Conservation (phyloP, 2,113 vertebrate genomes). For the Neodon shergylaensis region DNA sequence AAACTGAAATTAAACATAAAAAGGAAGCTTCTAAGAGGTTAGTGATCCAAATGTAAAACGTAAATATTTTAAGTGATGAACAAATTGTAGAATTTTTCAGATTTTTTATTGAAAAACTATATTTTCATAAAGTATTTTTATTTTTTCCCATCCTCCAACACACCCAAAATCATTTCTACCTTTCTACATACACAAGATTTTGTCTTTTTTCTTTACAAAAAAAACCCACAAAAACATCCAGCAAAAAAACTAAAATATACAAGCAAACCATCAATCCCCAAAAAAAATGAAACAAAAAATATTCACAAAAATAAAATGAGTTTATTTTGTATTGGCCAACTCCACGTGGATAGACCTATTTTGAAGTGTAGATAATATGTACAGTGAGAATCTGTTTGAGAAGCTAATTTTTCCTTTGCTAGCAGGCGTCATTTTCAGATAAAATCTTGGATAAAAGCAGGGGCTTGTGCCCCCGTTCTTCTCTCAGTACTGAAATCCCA, state of each 20-base stretch:
- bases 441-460: neutral
- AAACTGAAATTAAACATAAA: neutral
- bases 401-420: neutral
- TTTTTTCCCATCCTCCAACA: neutral
- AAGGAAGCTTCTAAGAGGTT: neutral
- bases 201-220: neutral
- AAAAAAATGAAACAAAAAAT: neutral
- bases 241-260: neutral
- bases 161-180: neutral
- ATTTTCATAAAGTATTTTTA: neutral
- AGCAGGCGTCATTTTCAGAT: neutral
- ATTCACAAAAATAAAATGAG: neutral
- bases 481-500: neutral
- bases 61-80: neutral
- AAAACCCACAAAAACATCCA: neutral
- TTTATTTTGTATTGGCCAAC: neutral
- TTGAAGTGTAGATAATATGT: neutral
- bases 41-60: neutral
- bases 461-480: neutral
- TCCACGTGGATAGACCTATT: neutral
- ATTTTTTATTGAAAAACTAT: neutral
- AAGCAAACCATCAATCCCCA: neutral
- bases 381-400: neutral
- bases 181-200: neutral
- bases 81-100: neutral